These are phyloP conservation scores for Barnardius zonarius DNA, from an alignment of 2,113 vertebrate genomes.

Conservation along the genomic window DNA sequence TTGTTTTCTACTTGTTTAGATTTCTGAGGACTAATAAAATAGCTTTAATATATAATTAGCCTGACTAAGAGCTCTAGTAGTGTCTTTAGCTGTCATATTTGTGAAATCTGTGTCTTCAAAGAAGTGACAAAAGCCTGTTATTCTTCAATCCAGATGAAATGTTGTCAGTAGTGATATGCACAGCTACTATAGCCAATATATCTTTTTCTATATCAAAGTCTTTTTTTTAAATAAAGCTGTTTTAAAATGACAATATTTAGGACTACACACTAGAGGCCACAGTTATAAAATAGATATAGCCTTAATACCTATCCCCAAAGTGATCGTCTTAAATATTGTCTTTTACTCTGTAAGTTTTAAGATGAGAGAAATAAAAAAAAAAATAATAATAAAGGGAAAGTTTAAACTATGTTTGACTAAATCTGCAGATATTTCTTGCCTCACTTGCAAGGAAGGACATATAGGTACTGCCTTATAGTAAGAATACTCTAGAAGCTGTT, in stretches of 20 bases:
- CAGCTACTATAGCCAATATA: neutral
- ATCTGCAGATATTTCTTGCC: neutral
- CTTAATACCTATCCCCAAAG: accelerated
- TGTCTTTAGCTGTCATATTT: neutral
- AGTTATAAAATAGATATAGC: neutral
- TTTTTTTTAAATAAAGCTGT: neutral
- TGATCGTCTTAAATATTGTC: neutral
- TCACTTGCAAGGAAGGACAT: neutral
- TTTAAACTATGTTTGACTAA: neutral
- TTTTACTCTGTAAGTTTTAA: neutral
- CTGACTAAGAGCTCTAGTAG: neutral
- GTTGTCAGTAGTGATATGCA: neutral
- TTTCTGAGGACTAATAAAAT: neutral
- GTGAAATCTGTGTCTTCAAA: neutral
- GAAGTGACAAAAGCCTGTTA: neutral
- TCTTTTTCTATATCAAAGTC: neutral
- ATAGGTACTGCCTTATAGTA: neutral
- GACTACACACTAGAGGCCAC: neutral
- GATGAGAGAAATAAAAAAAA: neutral
- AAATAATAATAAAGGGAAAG: neutral
- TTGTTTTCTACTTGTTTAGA: neutral
- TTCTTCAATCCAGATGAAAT: neutral
- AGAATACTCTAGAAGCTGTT: neutral
- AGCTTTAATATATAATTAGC: neutral
- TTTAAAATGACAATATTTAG: neutral